Evolutionary conservation across 2,888 invertebrate genomes (phyloP).

Genomic region (Rutpela maculata): DNA sequence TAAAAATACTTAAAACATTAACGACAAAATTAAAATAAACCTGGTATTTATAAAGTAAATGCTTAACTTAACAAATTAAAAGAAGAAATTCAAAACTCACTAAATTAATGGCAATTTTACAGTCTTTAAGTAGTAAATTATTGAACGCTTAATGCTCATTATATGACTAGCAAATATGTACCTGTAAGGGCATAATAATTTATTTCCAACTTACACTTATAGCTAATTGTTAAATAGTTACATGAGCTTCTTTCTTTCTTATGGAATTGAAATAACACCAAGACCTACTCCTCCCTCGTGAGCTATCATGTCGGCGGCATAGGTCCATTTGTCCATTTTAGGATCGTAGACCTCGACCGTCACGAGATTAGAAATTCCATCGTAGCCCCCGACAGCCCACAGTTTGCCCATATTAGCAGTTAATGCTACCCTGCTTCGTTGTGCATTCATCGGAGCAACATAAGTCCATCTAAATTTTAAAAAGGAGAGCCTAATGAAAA

Average conservation of each 20-base stretch:
- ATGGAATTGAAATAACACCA: constrained; percentile 80
- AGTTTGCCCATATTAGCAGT: constrained; percentile 90
- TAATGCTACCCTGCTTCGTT: constrained; percentile 87
- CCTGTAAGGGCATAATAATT: neutral
- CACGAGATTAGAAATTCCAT: constrained; percentile 86
- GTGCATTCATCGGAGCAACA: constrained; percentile 88
- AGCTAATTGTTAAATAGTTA: neutral
- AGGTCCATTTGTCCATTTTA: constrained; percentile 82
- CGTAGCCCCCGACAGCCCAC: constrained; percentile 88
- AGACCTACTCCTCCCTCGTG: constrained; percentile 95
- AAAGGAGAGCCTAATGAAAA: constrained; percentile 42
- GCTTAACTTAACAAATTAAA: neutral
- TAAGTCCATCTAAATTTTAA: constrained; percentile 79
- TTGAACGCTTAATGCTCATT: constrained; percentile 10
- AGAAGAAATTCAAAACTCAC: neutral
- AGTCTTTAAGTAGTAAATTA: constrained; percentile 20
- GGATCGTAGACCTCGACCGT: constrained; percentile 92
- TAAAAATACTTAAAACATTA: neutral
- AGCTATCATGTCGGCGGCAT: constrained; percentile 86
- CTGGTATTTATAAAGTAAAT: neutral
- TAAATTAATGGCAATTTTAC: constrained; percentile 30
- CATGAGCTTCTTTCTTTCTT: neutral
- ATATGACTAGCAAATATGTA: constrained; percentile 33
- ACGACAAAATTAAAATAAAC: neutral
- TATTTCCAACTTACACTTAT: neutral